Evolutionary conservation across 1,140 invertebrate genomes (phyloP), one percentile per base, ranked within the genome.

Genomic region (Drosophila fuyamai): DNA sequence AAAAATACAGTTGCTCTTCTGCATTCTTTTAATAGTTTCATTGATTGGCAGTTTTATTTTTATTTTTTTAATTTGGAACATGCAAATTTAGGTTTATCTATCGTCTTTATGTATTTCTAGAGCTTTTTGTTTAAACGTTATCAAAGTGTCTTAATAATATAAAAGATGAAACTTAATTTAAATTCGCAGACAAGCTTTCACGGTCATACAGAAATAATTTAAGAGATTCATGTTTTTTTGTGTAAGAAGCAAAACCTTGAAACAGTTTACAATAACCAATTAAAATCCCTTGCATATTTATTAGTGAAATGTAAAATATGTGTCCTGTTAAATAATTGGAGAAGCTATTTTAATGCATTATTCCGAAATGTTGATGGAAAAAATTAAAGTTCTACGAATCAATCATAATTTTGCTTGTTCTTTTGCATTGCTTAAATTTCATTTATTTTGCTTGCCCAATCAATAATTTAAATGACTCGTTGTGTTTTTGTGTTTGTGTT

Each of bases 381-480:
- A 7, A 14, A 46, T 16, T 18, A 6, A 32, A 12, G 32, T 35
- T 14, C 55, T 23, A 41, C 58, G 35, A 41, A 1, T 63, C 40
- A 44, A 57, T 43, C 58, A 32, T 12, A 67, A 27, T 18, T 63
- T 12, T 55, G 4, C 7, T 14, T 14, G 16, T 61, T 66, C 61
- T 27, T 38, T 0, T 6, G 27, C 46, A 43, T 68, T 46, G 10
- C 12, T 54, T 44, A 63, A 43, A 67, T 53, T 68, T 38, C 32
- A 66, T 44, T 66, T 50, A 47, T 9, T 36, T 40, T 66, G 44
- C 36, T 59, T 18, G 12, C 0, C 44, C 48, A 68, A 70, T 71
- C 65, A 71, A 71, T 71, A 71, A 71, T 71, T 71, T 29, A 70
- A 68, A 70, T 47, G 44, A 13, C 13, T 27, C 12, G n/a, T 12